Evolutionary conservation across 1,140 invertebrate species (phyloP).

Genomic region (Leptopilina boulardi): DNA sequence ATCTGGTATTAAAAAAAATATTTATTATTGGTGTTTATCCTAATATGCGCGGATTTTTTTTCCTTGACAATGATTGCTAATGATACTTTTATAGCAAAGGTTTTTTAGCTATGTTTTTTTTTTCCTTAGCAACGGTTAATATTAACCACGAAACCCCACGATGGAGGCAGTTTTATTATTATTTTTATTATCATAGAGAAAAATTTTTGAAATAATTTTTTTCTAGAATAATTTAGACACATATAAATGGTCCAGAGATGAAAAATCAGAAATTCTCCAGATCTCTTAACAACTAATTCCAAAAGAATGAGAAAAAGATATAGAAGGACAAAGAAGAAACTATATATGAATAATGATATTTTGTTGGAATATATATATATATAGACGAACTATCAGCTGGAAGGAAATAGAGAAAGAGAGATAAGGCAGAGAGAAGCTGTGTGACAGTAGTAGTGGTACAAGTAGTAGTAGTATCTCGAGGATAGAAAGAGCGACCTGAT

Average conservation of each 20-base stretch:
- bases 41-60: too few relatives aligned
- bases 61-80: too few relatives aligned
- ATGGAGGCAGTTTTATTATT: too few relatives aligned
- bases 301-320: not conserved
- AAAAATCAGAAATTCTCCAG: not conserved
- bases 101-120: too few relatives aligned
- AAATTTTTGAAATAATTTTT: too few relatives aligned
- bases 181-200: too few relatives aligned
- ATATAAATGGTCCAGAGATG: not conserved
- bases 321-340: not conserved
- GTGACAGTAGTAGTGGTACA: too few relatives aligned
- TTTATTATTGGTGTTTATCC: too few relatives aligned
- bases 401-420: conserved; percentile 44
- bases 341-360: conserved; percentile 36
- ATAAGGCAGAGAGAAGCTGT: conserved; percentile 49
- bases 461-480: conserved; percentile 60
- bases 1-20: too few relatives aligned
- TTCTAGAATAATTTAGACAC: not conserved
- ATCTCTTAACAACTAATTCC: not conserved
- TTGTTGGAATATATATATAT: conserved; percentile 45
- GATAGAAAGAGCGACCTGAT: conserved; percentile 69
- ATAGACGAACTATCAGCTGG: conserved; percentile 30
- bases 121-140: too few relatives aligned
- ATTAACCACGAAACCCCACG: too few relatives aligned
- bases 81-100: too few relatives aligned